A percentile compares a stretch with the other conserved stretches of the same genome.
Conservation (phyloP, 1,140 invertebrate genomes). For the Ctenoplectra terminalis region DNA sequence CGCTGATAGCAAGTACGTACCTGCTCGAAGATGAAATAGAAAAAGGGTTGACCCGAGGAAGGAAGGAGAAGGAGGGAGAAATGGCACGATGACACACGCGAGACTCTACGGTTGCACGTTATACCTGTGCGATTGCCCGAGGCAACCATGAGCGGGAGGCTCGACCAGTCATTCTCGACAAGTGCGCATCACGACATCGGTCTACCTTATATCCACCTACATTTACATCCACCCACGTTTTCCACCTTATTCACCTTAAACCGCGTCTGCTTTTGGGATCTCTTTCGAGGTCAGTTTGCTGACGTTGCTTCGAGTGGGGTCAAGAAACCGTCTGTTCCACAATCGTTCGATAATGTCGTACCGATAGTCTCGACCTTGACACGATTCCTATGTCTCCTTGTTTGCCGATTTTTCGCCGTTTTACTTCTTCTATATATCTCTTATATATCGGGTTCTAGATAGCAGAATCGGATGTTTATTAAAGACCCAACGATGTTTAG, state of each 20-base stretch:
- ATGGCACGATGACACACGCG: constrained; percentile 17
- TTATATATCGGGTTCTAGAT: too few relatives aligned
- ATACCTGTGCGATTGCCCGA: constrained; percentile 73
- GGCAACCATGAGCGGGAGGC: constrained; percentile 74
- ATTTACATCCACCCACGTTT: constrained; percentile 61
- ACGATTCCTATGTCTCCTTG: neutral
- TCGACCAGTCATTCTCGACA: constrained; percentile 77
- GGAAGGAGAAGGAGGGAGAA: neutral
- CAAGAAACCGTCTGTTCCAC: constrained; percentile 1
- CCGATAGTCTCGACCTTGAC: constrained; percentile 25
- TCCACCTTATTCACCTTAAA: constrained; percentile 53
- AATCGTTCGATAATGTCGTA: neutral
- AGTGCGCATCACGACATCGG: constrained; percentile 77
- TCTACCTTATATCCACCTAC: constrained; percentile 65
- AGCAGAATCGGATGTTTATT: too few relatives aligned
- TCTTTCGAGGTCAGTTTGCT: constrained; percentile 16
- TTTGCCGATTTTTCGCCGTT: neutral
- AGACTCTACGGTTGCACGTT: constrained; percentile 62
- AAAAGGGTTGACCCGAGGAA: constrained; percentile 5
- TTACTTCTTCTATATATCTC: too few relatives aligned
- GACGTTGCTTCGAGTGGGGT: constrained; percentile 9
- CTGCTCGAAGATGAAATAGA: neutral
- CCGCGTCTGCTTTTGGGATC: constrained; percentile 57
- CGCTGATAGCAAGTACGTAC: neutral
- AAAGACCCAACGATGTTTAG: too few relatives aligned